Evolutionary conservation across 53 echinoderm and acorn worm genomes (phyloP).

Genomic region (Astropecten irregularis): DNA sequence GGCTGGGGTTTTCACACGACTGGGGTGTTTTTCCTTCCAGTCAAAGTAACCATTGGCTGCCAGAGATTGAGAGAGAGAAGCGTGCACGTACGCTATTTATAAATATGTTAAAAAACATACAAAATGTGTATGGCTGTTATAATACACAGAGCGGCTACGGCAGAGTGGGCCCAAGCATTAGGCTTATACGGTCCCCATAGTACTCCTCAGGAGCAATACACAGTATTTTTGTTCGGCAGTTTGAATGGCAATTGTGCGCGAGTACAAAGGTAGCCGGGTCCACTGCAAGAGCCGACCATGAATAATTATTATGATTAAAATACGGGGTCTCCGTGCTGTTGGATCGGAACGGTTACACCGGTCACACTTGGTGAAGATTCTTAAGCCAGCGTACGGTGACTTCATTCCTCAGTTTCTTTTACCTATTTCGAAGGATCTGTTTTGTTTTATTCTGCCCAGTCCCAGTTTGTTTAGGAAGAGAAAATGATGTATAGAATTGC

Average conservation of each 20-base stretch:
- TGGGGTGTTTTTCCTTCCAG: no score
- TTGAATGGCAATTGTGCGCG: conserved; percentile 43
- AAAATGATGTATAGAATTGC: no score
- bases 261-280: conserved; percentile 37
- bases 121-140: no score
- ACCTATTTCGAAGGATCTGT: no score
- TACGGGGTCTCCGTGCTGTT: conserved; percentile 34
- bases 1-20: no score
- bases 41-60: no score
- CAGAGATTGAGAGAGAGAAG: no score
- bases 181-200: no score
- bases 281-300: conserved; percentile 38
- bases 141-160: neutral
- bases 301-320: conserved; percentile 50
- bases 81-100: no score
- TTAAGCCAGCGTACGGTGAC: conserved; percentile 5
- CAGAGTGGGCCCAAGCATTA: conserved; percentile 22
- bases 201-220: neutral
- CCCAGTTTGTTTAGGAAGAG: no score
- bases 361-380: conserved; percentile 23
- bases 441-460: no score
- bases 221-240: conserved; percentile 33
- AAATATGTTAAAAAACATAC: no score
- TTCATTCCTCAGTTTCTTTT: neutral
- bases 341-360: neutral